A percentile compares a stretch with the other conserved stretches of the same genome.
These are phyloP conservation scores for Prochilodus magdalenae DNA, from an alignment of 2,113 vertebrate genomes.

Conservation along the genomic window DNA sequence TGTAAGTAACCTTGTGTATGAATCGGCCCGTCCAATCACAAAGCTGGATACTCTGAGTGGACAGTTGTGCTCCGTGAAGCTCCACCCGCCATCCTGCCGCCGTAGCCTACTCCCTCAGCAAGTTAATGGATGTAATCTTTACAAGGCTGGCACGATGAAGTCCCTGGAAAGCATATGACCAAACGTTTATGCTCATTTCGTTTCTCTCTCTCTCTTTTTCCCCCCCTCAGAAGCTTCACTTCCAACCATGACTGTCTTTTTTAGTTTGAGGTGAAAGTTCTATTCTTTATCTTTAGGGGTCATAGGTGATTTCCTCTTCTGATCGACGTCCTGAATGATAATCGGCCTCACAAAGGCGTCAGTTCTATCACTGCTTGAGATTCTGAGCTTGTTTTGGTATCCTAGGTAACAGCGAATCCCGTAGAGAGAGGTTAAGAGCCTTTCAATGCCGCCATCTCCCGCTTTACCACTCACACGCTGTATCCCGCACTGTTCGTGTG, in stretches of 20 bases:
- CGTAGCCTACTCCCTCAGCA: neutral
- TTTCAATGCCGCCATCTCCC: neutral
- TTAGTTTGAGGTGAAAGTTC: neutral
- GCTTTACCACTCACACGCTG: neutral
- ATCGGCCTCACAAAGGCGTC: neutral
- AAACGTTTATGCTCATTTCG: neutral
- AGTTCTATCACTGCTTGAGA: conserved; percentile 1
- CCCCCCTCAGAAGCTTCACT: no score
- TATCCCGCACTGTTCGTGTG: no score
- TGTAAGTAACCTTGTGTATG: neutral
- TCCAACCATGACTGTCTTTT: no score
- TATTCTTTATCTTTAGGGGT: neutral
- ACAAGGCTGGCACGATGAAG: neutral
- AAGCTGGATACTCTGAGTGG: conserved; percentile 13
- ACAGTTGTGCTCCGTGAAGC: neutral
- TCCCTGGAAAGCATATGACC: neutral
- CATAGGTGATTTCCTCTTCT: conserved; percentile 1
- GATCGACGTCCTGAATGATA: neutral
- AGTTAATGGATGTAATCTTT: neutral
- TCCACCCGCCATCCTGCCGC: neutral
- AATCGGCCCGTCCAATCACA: neutral
- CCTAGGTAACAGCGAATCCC: neutral
- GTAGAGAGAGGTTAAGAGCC: neutral
- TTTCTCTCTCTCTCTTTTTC: no score
- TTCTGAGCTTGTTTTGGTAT: neutral